Percentiles rank a stretch among this genome's conserved stretches.
Conservation (phyloP, 2,888 invertebrate genomes). For the Corbicula japonica region DNA sequence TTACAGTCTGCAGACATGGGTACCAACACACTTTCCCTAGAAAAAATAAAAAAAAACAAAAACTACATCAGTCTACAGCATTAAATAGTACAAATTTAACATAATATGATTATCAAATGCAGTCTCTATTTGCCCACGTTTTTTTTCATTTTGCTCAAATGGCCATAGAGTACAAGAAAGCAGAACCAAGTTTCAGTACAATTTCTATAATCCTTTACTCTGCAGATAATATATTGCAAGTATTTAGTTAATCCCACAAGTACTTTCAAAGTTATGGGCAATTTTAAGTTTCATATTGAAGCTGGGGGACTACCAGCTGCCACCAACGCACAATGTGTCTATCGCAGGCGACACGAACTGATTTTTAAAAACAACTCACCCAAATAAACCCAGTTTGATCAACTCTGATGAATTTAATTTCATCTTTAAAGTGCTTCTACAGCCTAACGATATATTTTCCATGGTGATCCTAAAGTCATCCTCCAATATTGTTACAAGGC, state of each 20-base stretch:
- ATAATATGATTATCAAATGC: no score
- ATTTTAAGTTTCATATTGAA: background rate
- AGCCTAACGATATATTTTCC: background rate
- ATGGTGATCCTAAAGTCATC: background rate
- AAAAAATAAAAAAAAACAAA: no score
- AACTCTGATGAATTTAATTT: constrained; percentile 9
- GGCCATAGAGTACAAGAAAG: no score
- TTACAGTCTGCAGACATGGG: no score
- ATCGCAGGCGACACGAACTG: background rate
- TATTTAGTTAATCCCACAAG: background rate
- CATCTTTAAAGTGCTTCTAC: background rate
- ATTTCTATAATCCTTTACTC: background rate
- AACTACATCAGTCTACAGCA: no score
- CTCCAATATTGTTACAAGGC: background rate
- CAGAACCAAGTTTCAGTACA: background rate
- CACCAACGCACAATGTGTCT: no score
- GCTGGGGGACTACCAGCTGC: background rate
- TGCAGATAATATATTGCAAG: constrained; percentile 6
- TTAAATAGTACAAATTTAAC: no score
- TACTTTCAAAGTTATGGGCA: background rate
- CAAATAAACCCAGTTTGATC: constrained; percentile 24
- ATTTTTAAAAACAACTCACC: constrained; percentile 2
- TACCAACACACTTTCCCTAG: no score
- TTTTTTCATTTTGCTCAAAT: no score
- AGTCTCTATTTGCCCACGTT: no score